These are phyloP conservation scores for Mesorhabditis belari DNA, from an alignment of 2,888 invertebrate species.

Conservation along the genomic window DNA sequence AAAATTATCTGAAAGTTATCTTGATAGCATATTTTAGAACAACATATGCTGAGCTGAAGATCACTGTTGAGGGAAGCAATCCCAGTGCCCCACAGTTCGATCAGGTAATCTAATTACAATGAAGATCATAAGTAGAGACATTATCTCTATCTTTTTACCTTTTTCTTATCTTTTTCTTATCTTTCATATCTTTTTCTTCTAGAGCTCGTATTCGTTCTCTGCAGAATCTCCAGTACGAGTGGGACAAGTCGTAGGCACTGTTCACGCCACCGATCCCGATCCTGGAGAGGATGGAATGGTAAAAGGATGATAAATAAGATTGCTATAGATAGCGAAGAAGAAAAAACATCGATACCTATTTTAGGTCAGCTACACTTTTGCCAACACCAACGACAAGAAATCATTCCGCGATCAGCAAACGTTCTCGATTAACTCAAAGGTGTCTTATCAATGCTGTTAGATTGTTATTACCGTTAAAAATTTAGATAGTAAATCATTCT, in stretches of 20 bases:
- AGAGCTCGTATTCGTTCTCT: constrained; percentile 33
- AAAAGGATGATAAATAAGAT: no score
- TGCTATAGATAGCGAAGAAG: no score
- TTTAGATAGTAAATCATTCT: no score
- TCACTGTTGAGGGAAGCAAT: constrained; percentile 34
- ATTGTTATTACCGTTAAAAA: no score
- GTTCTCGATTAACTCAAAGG: constrained; percentile 19
- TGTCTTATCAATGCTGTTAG: no score
- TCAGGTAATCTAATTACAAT: constrained; percentile 19
- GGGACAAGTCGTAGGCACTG: constrained; percentile 28
- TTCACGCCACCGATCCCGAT: constrained; percentile 45
- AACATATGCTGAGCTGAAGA: constrained; percentile 17
- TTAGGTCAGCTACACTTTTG: constrained; percentile 13
- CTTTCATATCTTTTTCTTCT: no score
- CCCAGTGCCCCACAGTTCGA: constrained; percentile 44
- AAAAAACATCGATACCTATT: no score
- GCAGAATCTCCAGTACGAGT: constrained; percentile 28
- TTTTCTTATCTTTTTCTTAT: background rate
- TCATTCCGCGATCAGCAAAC: constrained; percentile 11
- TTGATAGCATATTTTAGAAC: background rate
- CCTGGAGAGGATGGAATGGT: constrained; percentile 36
- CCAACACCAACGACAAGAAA: constrained; percentile 8
- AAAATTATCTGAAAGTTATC: no score
- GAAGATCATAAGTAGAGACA: no score
- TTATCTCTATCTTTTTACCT: no score